These are phyloP conservation scores for Apamea epomidion DNA, from an alignment of 2,888 invertebrate genomes.

Conservation along the genomic window DNA sequence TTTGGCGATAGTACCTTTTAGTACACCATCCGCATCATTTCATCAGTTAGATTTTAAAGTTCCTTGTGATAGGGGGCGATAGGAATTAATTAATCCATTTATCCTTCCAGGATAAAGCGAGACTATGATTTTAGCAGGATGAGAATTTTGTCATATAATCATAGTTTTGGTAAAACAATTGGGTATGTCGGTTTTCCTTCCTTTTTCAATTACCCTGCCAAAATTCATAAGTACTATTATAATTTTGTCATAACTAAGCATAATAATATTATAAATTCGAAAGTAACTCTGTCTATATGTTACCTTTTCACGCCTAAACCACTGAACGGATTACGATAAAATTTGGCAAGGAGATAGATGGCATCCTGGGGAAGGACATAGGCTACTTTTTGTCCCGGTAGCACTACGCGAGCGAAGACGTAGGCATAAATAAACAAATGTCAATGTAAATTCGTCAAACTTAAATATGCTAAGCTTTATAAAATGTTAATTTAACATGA, in stretches of 20 bases:
- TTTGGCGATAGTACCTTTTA: no score
- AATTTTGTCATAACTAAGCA: no score
- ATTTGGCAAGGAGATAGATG: no score
- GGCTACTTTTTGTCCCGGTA: no score
- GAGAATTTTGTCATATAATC: background rate
- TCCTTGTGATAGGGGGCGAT: background rate
- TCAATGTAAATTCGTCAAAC: background rate
- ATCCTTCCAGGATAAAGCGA: background rate
- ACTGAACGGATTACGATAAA: no score
- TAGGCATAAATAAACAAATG: background rate
- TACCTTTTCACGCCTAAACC: no score
- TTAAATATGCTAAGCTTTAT: background rate
- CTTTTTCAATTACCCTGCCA: background rate
- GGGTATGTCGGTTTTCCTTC: conserved; percentile 9
- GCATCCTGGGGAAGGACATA: background rate
- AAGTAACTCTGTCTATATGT: no score
- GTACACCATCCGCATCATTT: background rate
- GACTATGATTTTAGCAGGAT: conserved; percentile 11
- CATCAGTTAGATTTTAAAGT: background rate
- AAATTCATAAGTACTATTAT: background rate
- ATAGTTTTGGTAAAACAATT: background rate
- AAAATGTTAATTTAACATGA: background rate
- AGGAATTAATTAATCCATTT: background rate
- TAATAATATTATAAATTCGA: no score
- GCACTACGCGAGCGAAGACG: background rate